Evolutionary conservation across 1,140 invertebrate genomes (phyloP).

Genomic region (Heliconius congener): DNA sequence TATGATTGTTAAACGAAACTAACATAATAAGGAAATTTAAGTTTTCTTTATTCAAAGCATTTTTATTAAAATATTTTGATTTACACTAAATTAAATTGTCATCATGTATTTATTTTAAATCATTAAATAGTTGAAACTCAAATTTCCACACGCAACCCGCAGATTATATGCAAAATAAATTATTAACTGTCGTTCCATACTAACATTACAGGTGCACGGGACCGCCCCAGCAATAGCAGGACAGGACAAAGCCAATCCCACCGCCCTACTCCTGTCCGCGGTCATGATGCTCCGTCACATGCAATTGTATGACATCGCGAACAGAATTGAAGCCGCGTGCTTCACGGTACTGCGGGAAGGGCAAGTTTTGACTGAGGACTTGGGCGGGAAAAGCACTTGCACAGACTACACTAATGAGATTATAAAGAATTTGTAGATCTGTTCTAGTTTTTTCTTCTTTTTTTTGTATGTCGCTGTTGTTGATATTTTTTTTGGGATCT

Average conservation of each 20-base stretch:
- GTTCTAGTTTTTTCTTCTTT: neutral
- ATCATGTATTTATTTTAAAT: neutral
- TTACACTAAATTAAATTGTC: neutral
- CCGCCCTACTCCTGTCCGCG: constrained; percentile 96
- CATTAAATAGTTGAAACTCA: neutral
- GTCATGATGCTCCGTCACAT: constrained; percentile 99
- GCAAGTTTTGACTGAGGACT: constrained; percentile 94
- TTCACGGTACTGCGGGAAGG: constrained; percentile 95
- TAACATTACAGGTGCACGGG: constrained; percentile 92
- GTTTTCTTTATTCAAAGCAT: neutral
- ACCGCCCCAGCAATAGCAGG: constrained; percentile 99
- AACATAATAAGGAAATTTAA: neutral
- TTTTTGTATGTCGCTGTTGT: constrained; percentile 15
- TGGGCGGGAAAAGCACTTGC: constrained; percentile 87
- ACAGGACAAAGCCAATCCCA: constrained; percentile 98
- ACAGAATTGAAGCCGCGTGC: constrained; percentile 93
- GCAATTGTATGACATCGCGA: constrained; percentile 89
- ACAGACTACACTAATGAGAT: constrained; percentile 54
- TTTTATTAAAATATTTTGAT: neutral
- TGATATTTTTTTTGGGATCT: neutral
- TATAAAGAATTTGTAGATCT: constrained; percentile 40
- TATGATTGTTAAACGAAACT: neutral
- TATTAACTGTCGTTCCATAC: constrained; percentile 21
- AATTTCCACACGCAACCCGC: neutral
- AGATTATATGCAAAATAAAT: constrained; percentile 29